Percentiles rank a stretch among this genome's conserved stretches.
Evolutionary conservation across 2,888 invertebrate genomes (phyloP).

Genomic region (Erebia palarica): DNA sequence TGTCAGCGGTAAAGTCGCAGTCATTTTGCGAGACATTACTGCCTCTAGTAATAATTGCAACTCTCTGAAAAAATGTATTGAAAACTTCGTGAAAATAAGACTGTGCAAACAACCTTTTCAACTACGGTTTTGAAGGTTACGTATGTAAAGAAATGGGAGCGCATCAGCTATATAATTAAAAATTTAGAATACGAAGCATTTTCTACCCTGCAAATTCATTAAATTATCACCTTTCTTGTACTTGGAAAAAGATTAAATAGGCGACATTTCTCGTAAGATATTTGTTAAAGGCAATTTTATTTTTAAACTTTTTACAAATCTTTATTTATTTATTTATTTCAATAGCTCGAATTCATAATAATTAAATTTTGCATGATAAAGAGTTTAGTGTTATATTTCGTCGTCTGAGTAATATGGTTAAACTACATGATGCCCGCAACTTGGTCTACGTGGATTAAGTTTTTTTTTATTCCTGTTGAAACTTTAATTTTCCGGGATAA

Average conservation of each 20-base stretch:
- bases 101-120: conserved; percentile 9
- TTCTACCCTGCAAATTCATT: conserved; percentile 17
- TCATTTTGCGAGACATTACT: neutral
- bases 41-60: neutral
- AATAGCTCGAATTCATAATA: too few species aligned
- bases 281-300: conserved; percentile 3
- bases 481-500: too few species aligned
- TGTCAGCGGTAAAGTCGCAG: neutral
- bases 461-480: too few species aligned
- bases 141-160: conserved; percentile 14
- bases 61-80: neutral
- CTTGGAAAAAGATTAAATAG: neutral
- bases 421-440: too few species aligned
- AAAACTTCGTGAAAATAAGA: conserved; percentile 7
- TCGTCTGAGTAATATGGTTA: too few species aligned
- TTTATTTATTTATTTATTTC: too few species aligned
- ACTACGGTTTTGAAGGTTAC: conserved; percentile 12
- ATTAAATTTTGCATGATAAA: too few species aligned
- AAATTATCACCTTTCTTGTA: neutral
- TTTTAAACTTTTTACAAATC: neutral
- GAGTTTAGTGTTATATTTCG: too few species aligned
- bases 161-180: conserved; percentile 18
- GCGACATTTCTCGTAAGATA: neutral
- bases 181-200: conserved; percentile 5
- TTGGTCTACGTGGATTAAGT: too few species aligned